Evolutionary conservation across 1,140 invertebrate species (phyloP), one percentile per base, ranked within the genome.

Genomic region (Cotesia typhae): DNA sequence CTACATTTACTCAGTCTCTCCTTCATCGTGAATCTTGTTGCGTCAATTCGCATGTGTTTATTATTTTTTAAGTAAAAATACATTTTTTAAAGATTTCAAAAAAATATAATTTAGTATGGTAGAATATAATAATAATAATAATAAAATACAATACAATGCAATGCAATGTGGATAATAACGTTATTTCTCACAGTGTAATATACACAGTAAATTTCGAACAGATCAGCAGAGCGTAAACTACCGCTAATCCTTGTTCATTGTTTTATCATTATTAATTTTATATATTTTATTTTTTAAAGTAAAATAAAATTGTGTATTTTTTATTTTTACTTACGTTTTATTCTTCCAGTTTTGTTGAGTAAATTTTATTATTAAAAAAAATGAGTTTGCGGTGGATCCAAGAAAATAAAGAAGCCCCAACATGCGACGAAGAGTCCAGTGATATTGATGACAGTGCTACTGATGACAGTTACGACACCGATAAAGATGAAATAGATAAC

Each of bases 301-400:
- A 4, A 41, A 41, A 41, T 41, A 41, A 41, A 41, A 7, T 47
- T 9, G 10, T 9, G 10, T 0, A 47, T 47, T 47, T 28, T 28
- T 28, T 28, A 28, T 28, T 2, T 52, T 52, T 52, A 2, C n/a
- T 7, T 52, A 52, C 0, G 17, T 17, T 17, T 17, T 17, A 17
- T 10, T 12, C n/a, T 55, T 55, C 53, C 1, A 5, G 53, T 12
- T 55, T 55, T 7, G 0, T 12, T 10, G 7, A 12, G 4, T 10
- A 55, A 10, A 55, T 14, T 55, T 55, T 12, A n/a, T 14, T 3
- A 14, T 17, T 55, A 20, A 12, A 17, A 17, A 59, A 78, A 69
- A 86, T 86, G 84, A 85, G 84, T 59, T 76, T 86, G 53, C 81
- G 80, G 12, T 86, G 84, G 84, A 86, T 86, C 59, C 81, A 86